Evolutionary conservation across 2,888 invertebrate species (phyloP), one percentile per base, ranked within the genome.

Genomic region (Eupsilia transversa): DNA sequence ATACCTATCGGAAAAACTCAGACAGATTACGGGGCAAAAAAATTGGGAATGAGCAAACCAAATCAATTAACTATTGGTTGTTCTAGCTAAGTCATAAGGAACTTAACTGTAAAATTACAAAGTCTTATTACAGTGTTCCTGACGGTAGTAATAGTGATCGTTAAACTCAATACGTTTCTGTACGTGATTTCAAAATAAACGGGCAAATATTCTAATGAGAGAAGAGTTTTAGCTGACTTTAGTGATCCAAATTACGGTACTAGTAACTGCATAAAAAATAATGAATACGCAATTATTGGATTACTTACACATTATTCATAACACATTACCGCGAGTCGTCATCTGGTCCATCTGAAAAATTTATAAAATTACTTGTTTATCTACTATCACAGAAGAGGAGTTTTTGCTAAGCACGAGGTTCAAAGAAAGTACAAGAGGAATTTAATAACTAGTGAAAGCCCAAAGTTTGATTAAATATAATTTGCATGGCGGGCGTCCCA

Each of bases 381-480:
- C 46, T 79, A 76, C 79, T 83, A 77, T 71, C 52, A 67, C 33
- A 60, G 79, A 77, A 67, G 10, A 12, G 0, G n/a, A 72, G 33
- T 52, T 33, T 49, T 20, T 17, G 17, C 3, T 27, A 23, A 30
- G n/a, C 35, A 77, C 41, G 72, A 72, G 70, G 65, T 64, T 67
- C n/a, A 68, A 80, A 86, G 71, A 77, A 82, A 84, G 85, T 86
- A 87, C 83, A 86, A 83, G 87, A 91, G 90, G 92, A 93, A 89
- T 90, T 85, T 89, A 93, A 93, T 92, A 92, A 91, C 88, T 89
- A 89, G 86, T 89, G 83, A 79, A 73, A 81, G 79, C 77, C 76
- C 77, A 84, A 86, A 87, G 86, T 88, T 95, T 94, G 94, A 95
- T 95, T 94, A 94, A 94, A 94, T 91, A 88, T 92, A 92, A 95